phyloP scores from a whole-genome alignment of 2,797 vertebrate genomes.

The Denticeps clupeoides region DNA sequence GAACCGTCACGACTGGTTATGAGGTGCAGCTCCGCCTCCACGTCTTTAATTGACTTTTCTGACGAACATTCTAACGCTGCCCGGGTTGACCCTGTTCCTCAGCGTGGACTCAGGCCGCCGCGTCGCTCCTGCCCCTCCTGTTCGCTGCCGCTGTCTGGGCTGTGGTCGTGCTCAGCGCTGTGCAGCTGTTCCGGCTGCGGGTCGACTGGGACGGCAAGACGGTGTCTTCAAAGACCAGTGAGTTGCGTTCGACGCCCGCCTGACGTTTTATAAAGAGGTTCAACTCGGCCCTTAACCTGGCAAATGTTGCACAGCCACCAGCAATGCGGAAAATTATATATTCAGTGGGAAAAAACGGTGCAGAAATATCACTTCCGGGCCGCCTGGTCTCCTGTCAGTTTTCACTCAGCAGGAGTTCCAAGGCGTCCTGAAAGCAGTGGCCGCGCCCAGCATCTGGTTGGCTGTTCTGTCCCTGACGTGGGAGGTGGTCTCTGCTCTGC shows the following conservation, averaged over 20 bases:
- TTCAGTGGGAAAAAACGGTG: no score
- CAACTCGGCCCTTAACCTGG: not conserved
- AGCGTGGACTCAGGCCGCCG: constrained; percentile 45
- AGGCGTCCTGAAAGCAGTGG: constrained; percentile 50
- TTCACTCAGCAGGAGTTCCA: constrained; percentile 63
- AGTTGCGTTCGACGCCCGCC: constrained; percentile 6
- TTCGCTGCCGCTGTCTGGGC: constrained; percentile 41
- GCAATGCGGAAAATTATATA: no score
- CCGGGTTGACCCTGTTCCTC: no score
- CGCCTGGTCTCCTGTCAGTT: no score
- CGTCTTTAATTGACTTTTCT: no score
- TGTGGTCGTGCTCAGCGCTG: constrained; percentile 43
- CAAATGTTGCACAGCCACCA: not conserved
- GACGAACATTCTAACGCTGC: no score
- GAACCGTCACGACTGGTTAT: no score
- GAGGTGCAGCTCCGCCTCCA: no score
- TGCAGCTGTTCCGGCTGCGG: constrained; percentile 54
- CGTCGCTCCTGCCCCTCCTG: constrained; percentile 25
- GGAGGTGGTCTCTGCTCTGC: constrained; percentile 59
- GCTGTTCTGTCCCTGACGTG: constrained; percentile 62
- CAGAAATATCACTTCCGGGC: no score
- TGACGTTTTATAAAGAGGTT: not conserved
- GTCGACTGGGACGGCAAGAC: constrained; percentile 52
- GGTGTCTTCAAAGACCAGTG: constrained; percentile 57
- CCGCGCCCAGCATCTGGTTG: constrained; percentile 55